phyloP scores from a whole-genome alignment of 2,888 invertebrate species.

The Alloplasta piceator region DNA sequence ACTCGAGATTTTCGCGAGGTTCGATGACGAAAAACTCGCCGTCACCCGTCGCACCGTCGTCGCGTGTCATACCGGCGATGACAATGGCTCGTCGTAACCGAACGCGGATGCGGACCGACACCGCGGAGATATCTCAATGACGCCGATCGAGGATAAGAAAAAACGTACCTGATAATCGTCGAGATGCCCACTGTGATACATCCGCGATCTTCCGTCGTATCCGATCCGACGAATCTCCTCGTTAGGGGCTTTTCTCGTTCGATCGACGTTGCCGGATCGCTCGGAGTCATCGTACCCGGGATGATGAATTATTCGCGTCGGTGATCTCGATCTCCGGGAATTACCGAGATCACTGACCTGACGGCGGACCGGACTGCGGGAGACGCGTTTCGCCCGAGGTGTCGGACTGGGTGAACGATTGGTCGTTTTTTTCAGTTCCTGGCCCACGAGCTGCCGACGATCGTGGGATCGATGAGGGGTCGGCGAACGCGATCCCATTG shows the following conservation, averaged over 20 bases:
- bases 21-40: too few species aligned
- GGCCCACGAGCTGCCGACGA: conserved; percentile 70
- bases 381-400: conserved; percentile 84
- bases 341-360: conserved; percentile 73
- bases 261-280: conserved; percentile 72
- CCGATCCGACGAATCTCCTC: conserved; percentile 72
- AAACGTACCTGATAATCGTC: conserved; percentile 75
- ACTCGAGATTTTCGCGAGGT: too few species aligned
- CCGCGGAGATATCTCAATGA: neutral
- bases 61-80: too few species aligned
- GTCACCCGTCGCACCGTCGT: too few species aligned
- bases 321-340: conserved; percentile 78
- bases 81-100: too few species aligned
- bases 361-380: conserved; percentile 76
- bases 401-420: conserved; percentile 85
- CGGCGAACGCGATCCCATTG: conserved; percentile 83
- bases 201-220: conserved; percentile 72
- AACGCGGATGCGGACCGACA: too few species aligned
- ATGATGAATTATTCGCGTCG: conserved; percentile 82
- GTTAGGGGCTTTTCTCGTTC: conserved; percentile 68
- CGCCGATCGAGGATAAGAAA: neutral
- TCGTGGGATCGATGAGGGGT: conserved; percentile 80
- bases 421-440: conserved; percentile 70
- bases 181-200: conserved; percentile 72
- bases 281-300: neutral